phyloP scores from a whole-genome alignment of 2,797 vertebrate species.

The Vireo griseus region DNA sequence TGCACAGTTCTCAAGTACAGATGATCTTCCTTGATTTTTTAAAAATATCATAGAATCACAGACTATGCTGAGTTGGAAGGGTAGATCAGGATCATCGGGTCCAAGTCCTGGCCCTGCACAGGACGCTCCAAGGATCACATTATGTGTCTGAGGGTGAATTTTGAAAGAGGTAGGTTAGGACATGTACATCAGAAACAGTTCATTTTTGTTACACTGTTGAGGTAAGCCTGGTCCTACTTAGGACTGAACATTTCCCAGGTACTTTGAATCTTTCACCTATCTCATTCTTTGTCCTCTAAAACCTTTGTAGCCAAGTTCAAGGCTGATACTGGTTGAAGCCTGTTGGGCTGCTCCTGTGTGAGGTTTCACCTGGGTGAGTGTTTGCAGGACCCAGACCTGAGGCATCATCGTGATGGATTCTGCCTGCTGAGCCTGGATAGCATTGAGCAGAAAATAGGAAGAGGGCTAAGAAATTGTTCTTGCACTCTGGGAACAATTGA shows the following conservation, averaged over 20 bases:
- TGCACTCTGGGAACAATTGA: slow-evolving; percentile 39
- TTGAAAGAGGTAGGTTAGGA: neutral
- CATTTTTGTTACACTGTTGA: neutral
- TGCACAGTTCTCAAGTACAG: neutral
- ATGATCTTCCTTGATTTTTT: neutral
- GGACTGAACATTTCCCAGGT: neutral
- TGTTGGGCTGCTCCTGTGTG: neutral
- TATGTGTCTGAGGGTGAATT: neutral
- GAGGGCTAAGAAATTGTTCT: slow-evolving; percentile 13
- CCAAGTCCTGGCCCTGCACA: neutral
- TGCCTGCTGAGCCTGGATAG: neutral
- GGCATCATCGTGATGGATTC: neutral
- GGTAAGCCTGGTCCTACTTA: neutral
- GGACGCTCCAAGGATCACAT: neutral
- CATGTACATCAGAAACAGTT: neutral
- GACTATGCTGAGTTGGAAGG: neutral
- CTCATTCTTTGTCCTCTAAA: neutral
- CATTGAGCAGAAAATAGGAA: neutral
- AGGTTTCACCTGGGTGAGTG: neutral
- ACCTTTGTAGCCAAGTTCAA: neutral
- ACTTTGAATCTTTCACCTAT: neutral
- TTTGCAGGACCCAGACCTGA: neutral
- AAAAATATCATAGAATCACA: neutral
- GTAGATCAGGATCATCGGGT: neutral
- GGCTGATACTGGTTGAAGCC: neutral